Base-by-base conservation (phyloP, 2,888 invertebrate species). In the Cantharis rufa region DNA sequence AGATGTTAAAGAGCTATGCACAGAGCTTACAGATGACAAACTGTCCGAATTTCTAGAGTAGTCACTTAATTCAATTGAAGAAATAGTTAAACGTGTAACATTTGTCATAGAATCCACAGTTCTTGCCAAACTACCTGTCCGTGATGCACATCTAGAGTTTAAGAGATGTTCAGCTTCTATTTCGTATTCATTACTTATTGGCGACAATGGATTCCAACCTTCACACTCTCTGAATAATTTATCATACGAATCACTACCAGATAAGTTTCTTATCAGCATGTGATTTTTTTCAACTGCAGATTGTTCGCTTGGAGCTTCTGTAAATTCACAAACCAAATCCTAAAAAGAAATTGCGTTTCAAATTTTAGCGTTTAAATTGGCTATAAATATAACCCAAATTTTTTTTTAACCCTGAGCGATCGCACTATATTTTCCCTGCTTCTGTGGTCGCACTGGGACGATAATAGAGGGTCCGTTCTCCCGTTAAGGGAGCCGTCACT, bases 101-200 rank as follows among this genome's bases (percentile, higher is more conserved):
- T 94, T 94, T 2, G 94, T 94, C 93, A 94, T 93, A 1, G 94
- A 94, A 85, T 94, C 94, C 28, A 93, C 89, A 5, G 93, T 93
- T 84, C 90, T 87, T 10, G 90, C 86, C 15, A 90, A 88, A 69
- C 90, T 89, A 63, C 89, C 90, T 4, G 89, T 88, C 11, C 89
- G 87, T 0, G 90, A 91, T 72, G 90, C 90, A 80, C 90, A 90
- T 75, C 91, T 86, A 9, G 92, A 91, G 80, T 91, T 91, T 62
- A 92, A 83, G 80, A 93, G 89, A 82, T 92, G 89, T 79, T 93
- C 93, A 71, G 92, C 92, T 87, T 93, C 93, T 11, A 88, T 89
- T 78, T 92, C 92, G 71, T 86, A 86, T 82, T 93, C 92, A 80
- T 90, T 88, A 83, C 90, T 90, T 48, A 87, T 85, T 0, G 90